Evolutionary conservation across 2,888 invertebrate genomes (phyloP).

Genomic region (Balanococcus diminutus): DNA sequence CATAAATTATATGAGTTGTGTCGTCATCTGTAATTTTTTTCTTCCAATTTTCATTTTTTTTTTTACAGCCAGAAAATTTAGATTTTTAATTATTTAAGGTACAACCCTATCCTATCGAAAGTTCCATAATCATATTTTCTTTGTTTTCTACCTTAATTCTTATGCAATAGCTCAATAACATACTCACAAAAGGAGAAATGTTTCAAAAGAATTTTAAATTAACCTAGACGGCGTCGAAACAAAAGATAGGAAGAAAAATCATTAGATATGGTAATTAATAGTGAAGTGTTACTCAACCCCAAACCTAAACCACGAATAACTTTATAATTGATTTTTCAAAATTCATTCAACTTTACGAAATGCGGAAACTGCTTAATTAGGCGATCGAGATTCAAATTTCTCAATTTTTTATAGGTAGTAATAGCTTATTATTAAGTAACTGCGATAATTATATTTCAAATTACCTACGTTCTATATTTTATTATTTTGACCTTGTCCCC

Average conservation of each 20-base stretch:
- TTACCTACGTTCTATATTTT: neutral
- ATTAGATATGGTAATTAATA: neutral
- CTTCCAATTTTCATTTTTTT: no score
- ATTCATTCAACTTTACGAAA: neutral
- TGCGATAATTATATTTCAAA: neutral
- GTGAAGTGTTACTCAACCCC: neutral
- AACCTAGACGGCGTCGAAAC: neutral
- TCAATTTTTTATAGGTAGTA: neutral
- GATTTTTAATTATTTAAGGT: no score
- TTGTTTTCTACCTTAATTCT: no score
- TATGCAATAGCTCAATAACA: no score
- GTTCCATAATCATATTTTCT: no score
- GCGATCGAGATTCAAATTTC: neutral
- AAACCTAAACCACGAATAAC: neutral
- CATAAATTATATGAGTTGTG: no score
- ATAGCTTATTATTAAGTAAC: neutral
- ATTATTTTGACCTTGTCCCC: constrained; percentile 12
- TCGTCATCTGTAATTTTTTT: no score
- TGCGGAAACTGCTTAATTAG: neutral
- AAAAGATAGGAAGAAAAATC: neutral
- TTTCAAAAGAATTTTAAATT: no score
- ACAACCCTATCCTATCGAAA: no score
- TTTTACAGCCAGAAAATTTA: no score
- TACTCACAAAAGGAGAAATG: no score
- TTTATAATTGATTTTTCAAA: no score